phyloP scores from a whole-genome alignment of 2,113 vertebrate species.

The Chascanopsetta lugubris region DNA sequence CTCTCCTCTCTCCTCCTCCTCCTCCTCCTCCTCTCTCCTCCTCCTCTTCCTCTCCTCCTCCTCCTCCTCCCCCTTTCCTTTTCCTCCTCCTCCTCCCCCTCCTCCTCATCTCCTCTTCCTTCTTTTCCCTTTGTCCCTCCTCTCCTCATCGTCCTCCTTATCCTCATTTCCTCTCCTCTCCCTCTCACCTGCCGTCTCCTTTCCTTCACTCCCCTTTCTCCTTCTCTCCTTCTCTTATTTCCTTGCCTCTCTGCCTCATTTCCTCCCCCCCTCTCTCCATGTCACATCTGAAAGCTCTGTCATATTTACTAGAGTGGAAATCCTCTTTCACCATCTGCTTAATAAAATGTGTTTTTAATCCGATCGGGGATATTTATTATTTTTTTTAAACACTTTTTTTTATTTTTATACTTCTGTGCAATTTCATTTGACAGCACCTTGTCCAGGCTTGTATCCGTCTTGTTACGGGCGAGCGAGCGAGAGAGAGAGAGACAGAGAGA shows the following conservation, averaged over 20 bases:
- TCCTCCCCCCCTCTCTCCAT: slow-evolving; percentile 20
- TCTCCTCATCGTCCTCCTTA: too few species aligned
- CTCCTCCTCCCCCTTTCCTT: slow-evolving; percentile 23
- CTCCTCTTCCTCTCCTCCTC: slow-evolving; percentile 8
- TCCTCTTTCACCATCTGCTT: slow-evolving; percentile 84
- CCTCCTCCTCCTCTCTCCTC: slow-evolving; percentile 7
- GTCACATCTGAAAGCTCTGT: slow-evolving; percentile 77
- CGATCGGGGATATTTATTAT: slow-evolving; percentile 71
- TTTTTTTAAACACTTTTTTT: slow-evolving; percentile 66
- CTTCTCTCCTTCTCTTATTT: too few species aligned
- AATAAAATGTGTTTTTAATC: slow-evolving; percentile 85
- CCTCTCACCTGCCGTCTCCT: too few species aligned
- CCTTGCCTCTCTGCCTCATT: too few species aligned
- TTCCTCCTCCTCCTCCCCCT: slow-evolving; percentile 17
- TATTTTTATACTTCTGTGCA: slow-evolving; percentile 70
- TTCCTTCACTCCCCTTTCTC: too few species aligned
- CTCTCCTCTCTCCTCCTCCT: slow-evolving; percentile 13
- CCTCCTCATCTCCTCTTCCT: slow-evolving; percentile 20
- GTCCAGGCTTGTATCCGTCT: slow-evolving; percentile 62
- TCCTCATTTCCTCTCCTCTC: too few species aligned
- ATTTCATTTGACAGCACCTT: slow-evolving; percentile 73
- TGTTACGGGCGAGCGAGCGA: not conserved
- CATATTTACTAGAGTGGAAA: slow-evolving; percentile 83
- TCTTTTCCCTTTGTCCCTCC: too few species aligned
- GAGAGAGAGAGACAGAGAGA: slow-evolving; percentile 25